phyloP scores from a whole-genome alignment of 2,888 invertebrate species.

The Tanaodytes sp. region DNA sequence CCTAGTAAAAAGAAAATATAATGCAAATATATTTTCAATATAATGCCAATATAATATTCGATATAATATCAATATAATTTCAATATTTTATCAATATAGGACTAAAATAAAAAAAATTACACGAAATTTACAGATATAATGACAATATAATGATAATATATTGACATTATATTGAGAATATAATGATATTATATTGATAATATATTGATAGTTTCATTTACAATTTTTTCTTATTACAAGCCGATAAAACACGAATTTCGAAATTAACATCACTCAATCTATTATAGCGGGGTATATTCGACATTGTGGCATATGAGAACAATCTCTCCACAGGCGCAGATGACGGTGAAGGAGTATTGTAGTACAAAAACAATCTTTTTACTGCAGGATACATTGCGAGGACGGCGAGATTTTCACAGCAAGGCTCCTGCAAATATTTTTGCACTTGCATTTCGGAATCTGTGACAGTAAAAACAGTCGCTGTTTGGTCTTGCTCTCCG shows the following conservation, averaged over 20 bases:
- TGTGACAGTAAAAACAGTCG: neutral
- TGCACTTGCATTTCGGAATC: neutral
- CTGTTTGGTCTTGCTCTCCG: neutral
- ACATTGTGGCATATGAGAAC: slow-evolving; percentile 9
- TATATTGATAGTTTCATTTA: too few relatives aligned
- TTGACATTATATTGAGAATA: too few relatives aligned
- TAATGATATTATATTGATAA: too few relatives aligned
- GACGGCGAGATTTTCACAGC: neutral
- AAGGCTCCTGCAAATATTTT: neutral
- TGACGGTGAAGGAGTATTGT: slow-evolving; percentile 1
- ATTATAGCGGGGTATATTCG: neutral
- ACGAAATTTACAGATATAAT: too few relatives aligned
- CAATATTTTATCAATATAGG: too few relatives aligned
- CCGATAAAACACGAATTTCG: neutral
- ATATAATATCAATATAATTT: too few relatives aligned
- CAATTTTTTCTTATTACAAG: too few relatives aligned
- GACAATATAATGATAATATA: too few relatives aligned
- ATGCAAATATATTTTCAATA: too few relatives aligned
- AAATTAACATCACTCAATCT: neutral
- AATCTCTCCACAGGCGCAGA: slow-evolving; percentile 6
- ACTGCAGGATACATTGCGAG: neutral
- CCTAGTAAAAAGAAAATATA: too few relatives aligned
- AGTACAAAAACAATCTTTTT: slow-evolving; percentile 5
- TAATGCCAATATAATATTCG: too few relatives aligned
- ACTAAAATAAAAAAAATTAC: too few relatives aligned